Percentiles rank a stretch among this genome's conserved stretches.
phyloP scores from a whole-genome alignment of 2,888 invertebrate species.

The Tetramorium bicarinatum region DNA sequence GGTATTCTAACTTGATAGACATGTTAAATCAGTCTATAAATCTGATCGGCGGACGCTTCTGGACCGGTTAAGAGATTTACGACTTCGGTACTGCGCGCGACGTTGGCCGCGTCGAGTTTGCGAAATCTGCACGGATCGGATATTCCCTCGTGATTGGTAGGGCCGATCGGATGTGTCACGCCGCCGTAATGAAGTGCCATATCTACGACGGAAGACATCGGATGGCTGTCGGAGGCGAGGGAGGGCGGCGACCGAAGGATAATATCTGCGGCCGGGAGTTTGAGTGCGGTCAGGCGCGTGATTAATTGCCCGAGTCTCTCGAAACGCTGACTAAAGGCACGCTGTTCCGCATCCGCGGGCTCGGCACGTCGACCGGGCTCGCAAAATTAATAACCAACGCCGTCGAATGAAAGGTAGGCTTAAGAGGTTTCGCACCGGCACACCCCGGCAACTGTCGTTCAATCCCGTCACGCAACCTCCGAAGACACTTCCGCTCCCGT shows the following conservation, averaged over 20 bases:
- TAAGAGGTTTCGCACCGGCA: constrained; percentile 18
- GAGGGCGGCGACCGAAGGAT: constrained; percentile 43
- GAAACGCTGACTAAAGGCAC: constrained; percentile 74
- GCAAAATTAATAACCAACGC: constrained; percentile 59
- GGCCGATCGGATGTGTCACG: constrained; percentile 56
- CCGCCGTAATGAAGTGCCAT: constrained; percentile 66
- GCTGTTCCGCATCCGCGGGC: constrained; percentile 55
- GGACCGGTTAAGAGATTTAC: constrained; percentile 37
- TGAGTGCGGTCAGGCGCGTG: constrained; percentile 67
- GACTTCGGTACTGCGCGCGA: constrained; percentile 18
- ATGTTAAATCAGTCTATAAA: constrained; percentile 25
- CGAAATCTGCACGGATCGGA: constrained; percentile 1
- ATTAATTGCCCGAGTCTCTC: constrained; percentile 74
- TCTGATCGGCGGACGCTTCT: constrained; percentile 23
- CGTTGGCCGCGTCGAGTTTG: constrained; percentile 6
- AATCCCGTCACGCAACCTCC: background rate
- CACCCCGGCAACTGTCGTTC: background rate
- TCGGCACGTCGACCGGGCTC: constrained; percentile 32
- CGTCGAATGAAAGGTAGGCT: constrained; percentile 41
- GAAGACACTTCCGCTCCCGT: constrained; percentile 16
- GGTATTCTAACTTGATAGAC: no score
- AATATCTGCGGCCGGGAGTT: constrained; percentile 61
- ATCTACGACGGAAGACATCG: constrained; percentile 57
- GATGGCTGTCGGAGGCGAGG: background rate
- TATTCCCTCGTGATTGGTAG: constrained; percentile 62